A percentile compares a stretch with the other conserved stretches of the same genome.
Evolutionary conservation across 1,140 invertebrate genomes (phyloP).

Genomic region (Listronotus bonariensis): DNA sequence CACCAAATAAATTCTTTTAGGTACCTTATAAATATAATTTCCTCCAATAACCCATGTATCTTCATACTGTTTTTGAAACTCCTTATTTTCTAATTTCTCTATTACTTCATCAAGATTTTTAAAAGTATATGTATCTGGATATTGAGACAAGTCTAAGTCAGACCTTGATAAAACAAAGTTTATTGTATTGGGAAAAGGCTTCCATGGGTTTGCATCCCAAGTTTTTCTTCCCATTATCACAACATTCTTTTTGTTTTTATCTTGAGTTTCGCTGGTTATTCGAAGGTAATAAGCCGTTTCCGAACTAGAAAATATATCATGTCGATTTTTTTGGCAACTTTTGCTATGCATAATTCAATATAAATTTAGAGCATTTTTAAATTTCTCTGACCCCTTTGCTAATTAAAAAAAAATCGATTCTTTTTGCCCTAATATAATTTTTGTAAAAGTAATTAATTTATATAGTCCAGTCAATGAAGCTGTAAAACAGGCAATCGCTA

Average conservation of each 20-base stretch:
- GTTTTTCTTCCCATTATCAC: slow-evolving; percentile 93
- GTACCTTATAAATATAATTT: slow-evolving; percentile 74
- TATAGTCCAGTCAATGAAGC: too few relatives aligned
- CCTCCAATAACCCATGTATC: slow-evolving; percentile 87
- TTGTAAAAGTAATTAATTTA: too few relatives aligned
- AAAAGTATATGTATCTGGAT: slow-evolving; percentile 66
- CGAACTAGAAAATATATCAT: slow-evolving; percentile 62
- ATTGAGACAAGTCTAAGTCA: slow-evolving; percentile 58
- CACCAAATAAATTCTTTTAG: too few relatives aligned
- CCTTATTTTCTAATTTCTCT: slow-evolving; percentile 59
- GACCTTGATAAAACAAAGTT: slow-evolving; percentile 83
- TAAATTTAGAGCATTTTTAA: too few relatives aligned
- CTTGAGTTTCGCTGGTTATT: slow-evolving; percentile 71
- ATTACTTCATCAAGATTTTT: slow-evolving; percentile 70
- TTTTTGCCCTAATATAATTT: too few relatives aligned
- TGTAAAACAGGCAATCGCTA: too few relatives aligned
- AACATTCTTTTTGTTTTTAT: slow-evolving; percentile 73
- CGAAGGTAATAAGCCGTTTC: slow-evolving; percentile 88
- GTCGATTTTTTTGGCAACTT: too few relatives aligned
- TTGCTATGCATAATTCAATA: too few relatives aligned
- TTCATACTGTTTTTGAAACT: slow-evolving; percentile 68
- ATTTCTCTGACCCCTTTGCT: too few relatives aligned
- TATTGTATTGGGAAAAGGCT: slow-evolving; percentile 75
- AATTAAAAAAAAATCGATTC: too few relatives aligned
- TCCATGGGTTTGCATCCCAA: slow-evolving; percentile 88